Base-by-base conservation (phyloP, 2,888 invertebrate genomes). In the Pycnomerus fuliginosus region DNA sequence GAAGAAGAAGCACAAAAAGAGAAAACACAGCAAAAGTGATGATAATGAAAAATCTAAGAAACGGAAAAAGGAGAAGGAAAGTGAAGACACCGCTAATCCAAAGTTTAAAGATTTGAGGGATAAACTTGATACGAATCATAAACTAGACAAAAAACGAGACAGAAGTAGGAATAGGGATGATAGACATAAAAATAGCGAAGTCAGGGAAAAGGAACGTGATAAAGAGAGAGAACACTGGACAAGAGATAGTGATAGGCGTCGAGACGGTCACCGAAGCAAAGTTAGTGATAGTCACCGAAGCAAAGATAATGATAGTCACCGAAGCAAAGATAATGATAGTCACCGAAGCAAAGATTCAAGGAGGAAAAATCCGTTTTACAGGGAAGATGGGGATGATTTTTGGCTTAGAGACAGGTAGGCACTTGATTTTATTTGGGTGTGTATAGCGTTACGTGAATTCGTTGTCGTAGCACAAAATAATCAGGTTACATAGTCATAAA, bases 281-380 rank as follows among this genome's bases (percentile, higher is more conserved):
- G n/a, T n/a, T n/a, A n/a, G n/a, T n/a, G n/a, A n/a, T n/a, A n/a
- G n/a, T n/a, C n/a, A n/a, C n/a, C n/a, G n/a, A n/a, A n/a, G n/a
- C n/a, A n/a, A n/a, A n/a, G n/a, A n/a, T n/a, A n/a, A n/a, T n/a
- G n/a, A n/a, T n/a, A n/a, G n/a, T n/a, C n/a, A n/a, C n/a, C n/a
- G n/a, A n/a, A n/a, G n/a, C n/a, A n/a, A n/a, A n/a, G n/a, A n/a
- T n/a, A n/a, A n/a, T n/a, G n/a, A n/a, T n/a, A n/a, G n/a, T n/a
- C n/a, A n/a, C n/a, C n/a, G n/a, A n/a, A n/a, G n/a, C n/a, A n/a
- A n/a, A n/a, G n/a, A n/a, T n/a, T n/a, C n/a, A n/a, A n/a, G n/a
- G 65, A 23, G 72, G 37, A 73, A 76, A 33, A 76, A 74, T 53
- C 74, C 76, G 14, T 55, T 58, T 29, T 58, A 61, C 53, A 65